These are phyloP conservation scores for Sebastes glaucus DNA, from an alignment of 2,797 vertebrate species.

Conservation along the genomic window DNA sequence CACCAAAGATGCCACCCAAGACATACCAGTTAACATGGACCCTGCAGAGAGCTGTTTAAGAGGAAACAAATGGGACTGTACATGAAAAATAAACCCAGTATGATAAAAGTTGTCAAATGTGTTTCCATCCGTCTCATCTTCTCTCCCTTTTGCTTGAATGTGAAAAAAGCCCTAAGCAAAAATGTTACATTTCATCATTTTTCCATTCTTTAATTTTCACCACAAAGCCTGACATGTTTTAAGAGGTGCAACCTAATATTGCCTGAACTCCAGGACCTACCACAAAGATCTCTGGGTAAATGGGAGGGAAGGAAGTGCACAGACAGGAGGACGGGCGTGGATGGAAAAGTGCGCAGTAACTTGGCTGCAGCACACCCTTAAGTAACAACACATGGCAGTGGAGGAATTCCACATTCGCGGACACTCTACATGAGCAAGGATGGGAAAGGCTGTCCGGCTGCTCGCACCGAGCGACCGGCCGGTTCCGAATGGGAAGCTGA, in stretches of 20 bases:
- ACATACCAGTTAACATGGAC: constrained; percentile 23
- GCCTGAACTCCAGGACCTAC: constrained; percentile 87
- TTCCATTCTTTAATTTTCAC: constrained; percentile 88
- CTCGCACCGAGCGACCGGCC: constrained; percentile 68
- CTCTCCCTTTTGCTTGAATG: constrained; percentile 52
- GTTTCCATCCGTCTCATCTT: constrained; percentile 73
- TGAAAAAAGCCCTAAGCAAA: constrained; percentile 71
- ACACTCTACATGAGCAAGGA: constrained; percentile 63
- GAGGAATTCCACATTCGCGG: constrained; percentile 81
- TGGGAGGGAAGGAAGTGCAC: constrained; percentile 92
- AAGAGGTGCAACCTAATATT: constrained; percentile 89
- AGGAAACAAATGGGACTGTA: constrained; percentile 22
- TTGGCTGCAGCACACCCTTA: constrained; percentile 84
- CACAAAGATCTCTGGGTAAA: constrained; percentile 92
- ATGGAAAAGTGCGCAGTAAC: constrained; percentile 90
- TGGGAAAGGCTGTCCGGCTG: constrained; percentile 60
- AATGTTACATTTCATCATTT: constrained; percentile 84
- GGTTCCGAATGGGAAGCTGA: constrained; percentile 84
- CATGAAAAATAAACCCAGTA: constrained; percentile 64
- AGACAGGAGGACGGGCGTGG: constrained; percentile 94
- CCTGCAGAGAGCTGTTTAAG: constrained; percentile 10
- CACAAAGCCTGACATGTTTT: constrained; percentile 86
- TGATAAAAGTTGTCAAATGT: constrained; percentile 66
- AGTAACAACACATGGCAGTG: constrained; percentile 90
- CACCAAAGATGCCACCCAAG: constrained; percentile 57